Conservation (phyloP, 2,113 vertebrate genomes). For the Sigmodon hispidus region DNA sequence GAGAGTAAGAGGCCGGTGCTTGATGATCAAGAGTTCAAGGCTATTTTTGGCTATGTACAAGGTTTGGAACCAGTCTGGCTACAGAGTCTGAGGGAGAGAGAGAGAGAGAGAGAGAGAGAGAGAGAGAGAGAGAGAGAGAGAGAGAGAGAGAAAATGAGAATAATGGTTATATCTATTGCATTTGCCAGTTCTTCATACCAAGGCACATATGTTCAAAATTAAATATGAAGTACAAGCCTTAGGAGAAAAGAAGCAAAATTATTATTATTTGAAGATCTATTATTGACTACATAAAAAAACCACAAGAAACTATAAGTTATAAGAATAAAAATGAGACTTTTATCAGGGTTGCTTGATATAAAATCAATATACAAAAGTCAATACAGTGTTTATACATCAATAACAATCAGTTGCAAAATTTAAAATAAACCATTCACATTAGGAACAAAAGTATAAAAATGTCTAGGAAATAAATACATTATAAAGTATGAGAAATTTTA, state of each 20-base stretch:
- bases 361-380: conserved; percentile 75
- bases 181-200: background rate
- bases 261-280: conserved; percentile 20
- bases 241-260: conserved; percentile 33
- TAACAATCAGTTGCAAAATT: conserved; percentile 54
- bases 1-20: background rate
- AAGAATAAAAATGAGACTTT: conserved; percentile 60
- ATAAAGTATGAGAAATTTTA: conserved; percentile 30
- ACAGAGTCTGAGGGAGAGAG: background rate
- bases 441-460: conserved; percentile 44
- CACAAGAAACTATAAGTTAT: conserved; percentile 16
- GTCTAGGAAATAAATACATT: conserved; percentile 46
- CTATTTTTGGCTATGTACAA: background rate
- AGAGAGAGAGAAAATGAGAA: background rate
- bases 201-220: conserved; percentile 23
- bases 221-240: conserved; percentile 33
- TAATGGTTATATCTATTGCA: background rate
- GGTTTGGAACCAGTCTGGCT: background rate
- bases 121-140: background rate
- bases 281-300: background rate
- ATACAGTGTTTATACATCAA: conserved; percentile 34
- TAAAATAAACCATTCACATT: conserved; percentile 53
- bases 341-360: conserved; percentile 60
- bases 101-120: background rate
- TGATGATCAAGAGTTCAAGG: background rate